Evolutionary conservation across 1,140 invertebrate species (phyloP), one percentile per base, ranked within the genome.

Genomic region (Mesaphorura yosii): DNA sequence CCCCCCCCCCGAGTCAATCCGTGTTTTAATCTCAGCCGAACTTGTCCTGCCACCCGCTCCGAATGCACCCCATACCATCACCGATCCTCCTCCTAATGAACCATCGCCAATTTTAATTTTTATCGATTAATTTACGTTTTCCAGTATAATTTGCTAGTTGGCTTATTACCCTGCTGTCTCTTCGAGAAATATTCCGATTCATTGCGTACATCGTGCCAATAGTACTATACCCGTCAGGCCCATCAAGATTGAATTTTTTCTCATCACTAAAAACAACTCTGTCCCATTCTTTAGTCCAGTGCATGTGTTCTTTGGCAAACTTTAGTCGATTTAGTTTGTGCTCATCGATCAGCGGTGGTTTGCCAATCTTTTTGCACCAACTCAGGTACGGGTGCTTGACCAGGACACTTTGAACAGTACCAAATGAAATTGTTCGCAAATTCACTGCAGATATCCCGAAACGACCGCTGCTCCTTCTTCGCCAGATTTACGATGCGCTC

Each of bases 161-260:
- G 23, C 28, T 46, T 26, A 20, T 46, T 25, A 25, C 44, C 44
- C 28, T 46, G 4, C 28, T 25, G 26, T 10, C 51, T 2, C 20
- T 53, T 45, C 2, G n/a, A 6, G 23, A 45, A 31, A 6, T 25
- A 37, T n/a, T 46, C 20, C 23, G 19, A 3, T 6, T 53, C 28
- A 20, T 53, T 45, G 12, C 51, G 2, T 7, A 53, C 5, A 46
- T 53, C 51, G 17, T 53, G 53, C 45, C 45, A 48, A 29, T 40
- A 48, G n/a, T 49, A 26, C 6, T n/a, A 27, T 34, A 48, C n/a
- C 46, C 45, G 37, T 54, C 53, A 12, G 53, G 53, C 22, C 53
- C 53, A 54, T 54, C 47, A 15, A 54, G 37, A 28, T 42, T 49
- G 7, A 37, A 54, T 17, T 42, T 39, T 28, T 39, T 49, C 29